These are phyloP conservation scores for Ptychodera flava DNA, from an alignment of 35 echinoderm and acorn worm genomes.

Conservation along the genomic window DNA sequence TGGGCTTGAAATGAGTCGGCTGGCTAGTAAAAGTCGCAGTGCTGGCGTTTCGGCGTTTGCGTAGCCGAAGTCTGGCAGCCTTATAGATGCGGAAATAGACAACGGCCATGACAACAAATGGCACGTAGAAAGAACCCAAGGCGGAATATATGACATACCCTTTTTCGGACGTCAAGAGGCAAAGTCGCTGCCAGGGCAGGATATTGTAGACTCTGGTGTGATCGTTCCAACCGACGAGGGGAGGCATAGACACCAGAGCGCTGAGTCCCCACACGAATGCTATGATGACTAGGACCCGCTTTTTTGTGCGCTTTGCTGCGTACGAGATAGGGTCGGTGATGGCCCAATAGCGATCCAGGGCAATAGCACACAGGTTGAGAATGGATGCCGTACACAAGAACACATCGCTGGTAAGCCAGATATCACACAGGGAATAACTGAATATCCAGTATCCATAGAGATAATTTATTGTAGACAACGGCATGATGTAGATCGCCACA, in stretches of 20 bases:
- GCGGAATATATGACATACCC: conserved; percentile 36
- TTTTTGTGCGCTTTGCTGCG: conserved; percentile 9
- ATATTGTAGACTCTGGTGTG: conserved; percentile 17
- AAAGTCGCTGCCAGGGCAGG: not conserved
- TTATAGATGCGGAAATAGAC: conserved; percentile 48
- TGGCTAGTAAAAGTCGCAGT: not conserved
- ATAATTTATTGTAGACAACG: conserved; percentile 8
- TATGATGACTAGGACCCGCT: conserved; percentile 38
- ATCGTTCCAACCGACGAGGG: conserved; percentile 32
- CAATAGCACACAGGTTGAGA: conserved; percentile 53
- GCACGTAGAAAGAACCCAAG: conserved; percentile 54
- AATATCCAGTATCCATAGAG: conserved; percentile 46
- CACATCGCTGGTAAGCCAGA: conserved; percentile 52
- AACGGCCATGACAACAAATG: conserved; percentile 34
- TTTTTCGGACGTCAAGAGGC: conserved; percentile 18
- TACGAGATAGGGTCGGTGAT: conserved; percentile 51
- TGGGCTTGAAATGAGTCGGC: not conserved
- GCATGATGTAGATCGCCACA: not conserved
- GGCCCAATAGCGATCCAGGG: conserved; percentile 73
- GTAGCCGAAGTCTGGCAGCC: conserved; percentile 21
- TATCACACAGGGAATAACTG: conserved; percentile 33
- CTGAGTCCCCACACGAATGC: conserved; percentile 47
- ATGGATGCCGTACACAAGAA: conserved; percentile 55
- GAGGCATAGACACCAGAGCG: conserved; percentile 30
- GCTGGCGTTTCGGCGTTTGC: not conserved